These are phyloP conservation scores for Otus sunia DNA, from an alignment of 2,113 vertebrate species.

Conservation along the genomic window DNA sequence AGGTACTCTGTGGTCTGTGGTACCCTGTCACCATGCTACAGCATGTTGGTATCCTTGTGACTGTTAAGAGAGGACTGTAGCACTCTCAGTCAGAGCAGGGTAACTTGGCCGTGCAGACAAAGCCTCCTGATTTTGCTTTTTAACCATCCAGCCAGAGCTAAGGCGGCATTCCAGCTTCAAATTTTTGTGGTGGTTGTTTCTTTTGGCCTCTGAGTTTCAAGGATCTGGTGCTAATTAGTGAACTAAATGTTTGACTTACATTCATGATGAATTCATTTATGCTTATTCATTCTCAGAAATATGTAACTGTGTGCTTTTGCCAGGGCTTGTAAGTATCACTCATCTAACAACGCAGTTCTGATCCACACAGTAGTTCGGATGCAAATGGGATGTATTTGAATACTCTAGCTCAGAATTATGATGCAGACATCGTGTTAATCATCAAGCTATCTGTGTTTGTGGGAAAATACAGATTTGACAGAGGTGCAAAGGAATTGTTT, in stretches of 20 bases:
- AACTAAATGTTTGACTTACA: constrained; percentile 1
- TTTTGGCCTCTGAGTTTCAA: not conserved
- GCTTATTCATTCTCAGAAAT: constrained; percentile 14
- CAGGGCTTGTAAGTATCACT: not conserved
- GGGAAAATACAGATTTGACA: not conserved
- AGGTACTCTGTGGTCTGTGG: not conserved
- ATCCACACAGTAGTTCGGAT: not conserved
- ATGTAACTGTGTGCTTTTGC: not conserved
- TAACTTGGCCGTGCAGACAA: not conserved
- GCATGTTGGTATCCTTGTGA: not conserved
- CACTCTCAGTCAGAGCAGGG: not conserved
- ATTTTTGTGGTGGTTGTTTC: constrained; percentile 22
- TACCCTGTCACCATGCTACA: not conserved
- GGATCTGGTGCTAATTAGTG: constrained; percentile 21
- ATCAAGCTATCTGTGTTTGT: not conserved
- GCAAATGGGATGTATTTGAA: not conserved
- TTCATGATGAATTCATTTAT: constrained; percentile 21
- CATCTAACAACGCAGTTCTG: not conserved
- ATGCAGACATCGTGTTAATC: not conserved
- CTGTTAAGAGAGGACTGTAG: not conserved
- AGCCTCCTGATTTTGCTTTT: not conserved
- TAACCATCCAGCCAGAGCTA: not conserved
- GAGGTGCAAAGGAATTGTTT: not conserved
- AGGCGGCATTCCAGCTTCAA: not conserved
- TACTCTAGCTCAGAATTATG: not conserved